Evolutionary conservation across 2,888 invertebrate species (phyloP).

Genomic region (Slavum lentiscoides): DNA sequence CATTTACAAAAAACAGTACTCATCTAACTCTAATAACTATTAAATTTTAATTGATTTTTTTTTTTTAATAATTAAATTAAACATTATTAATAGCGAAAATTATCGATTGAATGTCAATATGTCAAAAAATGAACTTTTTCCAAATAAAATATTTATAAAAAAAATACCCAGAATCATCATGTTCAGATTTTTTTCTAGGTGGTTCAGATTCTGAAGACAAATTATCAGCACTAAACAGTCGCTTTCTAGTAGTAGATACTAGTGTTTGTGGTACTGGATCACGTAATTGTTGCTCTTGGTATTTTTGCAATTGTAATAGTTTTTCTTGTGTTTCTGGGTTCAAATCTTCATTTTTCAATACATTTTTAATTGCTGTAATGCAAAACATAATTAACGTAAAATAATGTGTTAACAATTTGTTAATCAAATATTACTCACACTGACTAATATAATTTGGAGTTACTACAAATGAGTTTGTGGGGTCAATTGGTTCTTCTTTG

Average conservation of each 20-base stretch:
- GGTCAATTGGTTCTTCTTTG: conserved; percentile 34
- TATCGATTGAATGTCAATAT: too few relatives aligned
- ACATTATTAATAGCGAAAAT: too few relatives aligned
- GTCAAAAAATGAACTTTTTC: too few relatives aligned
- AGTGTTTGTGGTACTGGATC: conserved; percentile 13
- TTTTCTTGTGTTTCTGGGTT: conserved; percentile 93
- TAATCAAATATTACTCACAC: conserved; percentile 45
- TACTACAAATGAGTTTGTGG: conserved; percentile 34
- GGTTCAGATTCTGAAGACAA: conserved; percentile 27
- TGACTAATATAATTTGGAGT: conserved; percentile 50
- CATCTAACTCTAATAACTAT: too few relatives aligned
- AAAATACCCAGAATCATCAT: conserved; percentile 32
- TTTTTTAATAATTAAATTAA: not conserved
- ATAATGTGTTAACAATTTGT: conserved; percentile 54
- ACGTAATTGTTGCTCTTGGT: conserved; percentile 68
- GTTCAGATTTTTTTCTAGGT: not conserved
- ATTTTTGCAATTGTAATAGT: conserved; percentile 81
- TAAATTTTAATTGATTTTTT: not conserved
- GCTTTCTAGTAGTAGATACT: not conserved
- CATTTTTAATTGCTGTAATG: conserved; percentile 82
- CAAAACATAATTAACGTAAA: conserved; percentile 25
- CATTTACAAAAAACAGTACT: too few relatives aligned
- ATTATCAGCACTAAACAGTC: not conserved
- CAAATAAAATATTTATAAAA: not conserved
- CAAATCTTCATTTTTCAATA: conserved; percentile 86